phyloP scores from a whole-genome alignment of 2,888 invertebrate species.

The Spodoptera littoralis region DNA sequence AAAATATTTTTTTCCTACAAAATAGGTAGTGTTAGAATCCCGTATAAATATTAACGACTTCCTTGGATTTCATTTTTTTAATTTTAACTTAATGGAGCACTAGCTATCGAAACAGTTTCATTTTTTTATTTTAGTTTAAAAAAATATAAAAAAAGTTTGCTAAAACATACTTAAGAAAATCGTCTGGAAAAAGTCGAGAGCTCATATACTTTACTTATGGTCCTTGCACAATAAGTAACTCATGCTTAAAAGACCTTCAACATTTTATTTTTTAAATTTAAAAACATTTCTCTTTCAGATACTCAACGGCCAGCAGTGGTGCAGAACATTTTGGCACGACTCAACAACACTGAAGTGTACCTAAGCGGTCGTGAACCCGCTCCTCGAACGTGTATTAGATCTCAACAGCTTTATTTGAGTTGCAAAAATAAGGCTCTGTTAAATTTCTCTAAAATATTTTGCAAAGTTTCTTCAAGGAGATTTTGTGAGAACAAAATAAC shows the following conservation, averaged over 20 bases:
- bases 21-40: too few relatives aligned
- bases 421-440: constrained; percentile 49
- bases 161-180: constrained; percentile 3
- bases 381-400: constrained; percentile 58
- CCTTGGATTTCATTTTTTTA: too few relatives aligned
- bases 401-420: constrained; percentile 56
- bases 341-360: constrained; percentile 69
- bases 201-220: constrained; percentile 7
- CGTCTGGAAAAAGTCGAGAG: constrained; percentile 18
- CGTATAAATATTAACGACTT: too few relatives aligned
- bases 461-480: too few relatives aligned
- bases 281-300: constrained; percentile 63
- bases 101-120: too few relatives aligned
- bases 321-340: constrained; percentile 69
- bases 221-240: constrained; percentile 36
- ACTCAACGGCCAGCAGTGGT: constrained; percentile 63
- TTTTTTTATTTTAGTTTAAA: too few relatives aligned
- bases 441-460: constrained; percentile 24
- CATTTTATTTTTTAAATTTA: constrained; percentile 43
- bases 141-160: background rate
- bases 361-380: constrained; percentile 70
- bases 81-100: too few relatives aligned
- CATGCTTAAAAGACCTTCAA: constrained; percentile 36
- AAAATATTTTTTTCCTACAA: too few relatives aligned
- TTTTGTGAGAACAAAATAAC: background rate